Evolutionary conservation across 2,888 invertebrate species (phyloP).

Genomic region (Mesochorus sp.): DNA sequence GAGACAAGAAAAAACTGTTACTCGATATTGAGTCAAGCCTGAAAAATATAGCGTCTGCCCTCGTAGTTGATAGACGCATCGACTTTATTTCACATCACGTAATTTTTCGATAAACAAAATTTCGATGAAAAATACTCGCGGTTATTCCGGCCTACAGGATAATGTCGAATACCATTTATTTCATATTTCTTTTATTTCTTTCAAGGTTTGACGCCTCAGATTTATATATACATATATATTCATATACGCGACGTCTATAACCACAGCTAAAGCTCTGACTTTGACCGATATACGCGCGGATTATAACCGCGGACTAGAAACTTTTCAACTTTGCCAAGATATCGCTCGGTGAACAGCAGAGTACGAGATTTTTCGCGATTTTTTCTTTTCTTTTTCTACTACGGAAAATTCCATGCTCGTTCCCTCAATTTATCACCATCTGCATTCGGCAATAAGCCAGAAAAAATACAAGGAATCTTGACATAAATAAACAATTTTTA

Average conservation of each 20-base stretch:
- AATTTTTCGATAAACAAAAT: neutral
- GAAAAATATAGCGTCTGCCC: too few species aligned
- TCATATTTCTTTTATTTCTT: too few species aligned
- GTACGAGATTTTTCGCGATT: too few species aligned
- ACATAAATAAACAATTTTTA: too few species aligned
- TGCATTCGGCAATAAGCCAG: conserved; percentile 36
- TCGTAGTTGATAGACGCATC: too few species aligned
- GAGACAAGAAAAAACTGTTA: too few species aligned
- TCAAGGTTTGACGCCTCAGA: too few species aligned
- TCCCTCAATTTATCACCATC: conserved; percentile 42
- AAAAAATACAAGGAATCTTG: neutral
- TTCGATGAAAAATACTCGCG: neutral
- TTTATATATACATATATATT: too few species aligned
- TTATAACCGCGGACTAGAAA: neutral
- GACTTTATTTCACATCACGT: neutral
- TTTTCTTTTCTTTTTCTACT: neutral
- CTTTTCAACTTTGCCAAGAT: conserved; percentile 27
- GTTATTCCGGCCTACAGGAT: neutral
- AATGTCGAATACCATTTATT: too few species aligned
- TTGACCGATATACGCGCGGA: conserved; percentile 44
- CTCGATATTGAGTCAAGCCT: too few species aligned
- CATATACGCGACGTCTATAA: too few species aligned
- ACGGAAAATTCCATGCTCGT: neutral
- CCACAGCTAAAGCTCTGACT: conserved; percentile 11
- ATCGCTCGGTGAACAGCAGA: too few species aligned